phyloP scores from a whole-genome alignment of 2,888 invertebrate genomes.

The Synergus laeviventris region DNA sequence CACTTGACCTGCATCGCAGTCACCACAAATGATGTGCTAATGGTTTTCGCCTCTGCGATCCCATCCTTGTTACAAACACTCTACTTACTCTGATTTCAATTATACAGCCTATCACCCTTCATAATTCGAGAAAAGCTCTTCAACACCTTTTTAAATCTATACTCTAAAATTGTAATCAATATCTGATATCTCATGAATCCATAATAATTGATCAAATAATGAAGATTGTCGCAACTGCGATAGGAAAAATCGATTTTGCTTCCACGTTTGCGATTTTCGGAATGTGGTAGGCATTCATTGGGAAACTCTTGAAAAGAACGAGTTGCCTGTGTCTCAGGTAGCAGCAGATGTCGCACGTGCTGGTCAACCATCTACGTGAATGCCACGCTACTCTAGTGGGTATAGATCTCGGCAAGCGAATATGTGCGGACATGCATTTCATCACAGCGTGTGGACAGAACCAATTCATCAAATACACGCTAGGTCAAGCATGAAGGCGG shows the following conservation, averaged over 20 bases:
- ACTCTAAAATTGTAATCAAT: background rate
- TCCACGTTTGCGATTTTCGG: background rate
- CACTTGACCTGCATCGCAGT: slow-evolving; percentile 34
- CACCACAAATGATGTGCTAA: slow-evolving; percentile 38
- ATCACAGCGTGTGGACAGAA: slow-evolving; percentile 61
- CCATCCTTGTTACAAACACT: slow-evolving; percentile 28
- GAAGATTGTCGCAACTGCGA: background rate
- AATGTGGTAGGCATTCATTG: background rate
- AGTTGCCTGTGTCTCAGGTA: background rate
- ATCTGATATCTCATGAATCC: no score
- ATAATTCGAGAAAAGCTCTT: slow-evolving; percentile 6
- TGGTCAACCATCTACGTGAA: slow-evolving; percentile 37
- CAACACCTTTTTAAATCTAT: background rate
- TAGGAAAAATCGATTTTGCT: background rate
- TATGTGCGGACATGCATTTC: slow-evolving; percentile 54
- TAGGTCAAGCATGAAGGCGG: slow-evolving; percentile 70
- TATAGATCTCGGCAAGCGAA: slow-evolving; percentile 47
- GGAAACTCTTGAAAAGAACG: background rate
- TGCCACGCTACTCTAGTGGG: slow-evolving; percentile 43
- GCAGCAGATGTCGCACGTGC: slow-evolving; percentile 9
- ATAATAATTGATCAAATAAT: no score
- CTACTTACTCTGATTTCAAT: slow-evolving; percentile 35
- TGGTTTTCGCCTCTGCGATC: slow-evolving; percentile 30
- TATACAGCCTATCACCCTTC: slow-evolving; percentile 1
- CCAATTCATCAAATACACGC: slow-evolving; percentile 71